These are phyloP conservation scores for Smithornis capensis DNA, from an alignment of 2,113 vertebrate species.

Conservation along the genomic window DNA sequence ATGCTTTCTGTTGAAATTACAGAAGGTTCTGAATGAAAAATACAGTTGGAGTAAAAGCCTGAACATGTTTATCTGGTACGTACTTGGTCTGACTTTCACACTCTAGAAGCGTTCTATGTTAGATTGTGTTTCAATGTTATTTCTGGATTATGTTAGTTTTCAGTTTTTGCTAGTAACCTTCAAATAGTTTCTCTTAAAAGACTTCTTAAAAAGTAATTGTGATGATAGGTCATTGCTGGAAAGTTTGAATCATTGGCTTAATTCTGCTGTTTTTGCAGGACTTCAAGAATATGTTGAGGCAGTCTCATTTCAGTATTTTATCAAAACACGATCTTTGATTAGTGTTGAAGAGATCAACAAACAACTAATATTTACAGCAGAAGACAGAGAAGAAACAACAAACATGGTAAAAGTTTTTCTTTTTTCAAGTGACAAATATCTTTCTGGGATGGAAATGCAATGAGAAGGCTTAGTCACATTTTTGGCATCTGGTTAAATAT, in stretches of 20 bases:
- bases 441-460: neutral
- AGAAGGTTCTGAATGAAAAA: neutral
- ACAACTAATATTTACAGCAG: constrained; percentile 83
- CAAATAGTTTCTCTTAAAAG: neutral
- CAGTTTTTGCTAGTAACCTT: neutral
- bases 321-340: constrained; percentile 88
- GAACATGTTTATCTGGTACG: neutral
- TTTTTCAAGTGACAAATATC: neutral
- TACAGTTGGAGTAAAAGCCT: neutral
- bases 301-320: constrained; percentile 94
- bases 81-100: neutral
- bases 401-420: constrained; percentile 68
- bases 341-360: constrained; percentile 95
- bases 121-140: neutral
- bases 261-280: constrained; percentile 72
- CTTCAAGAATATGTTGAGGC: constrained; percentile 98
- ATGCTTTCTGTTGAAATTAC: neutral
- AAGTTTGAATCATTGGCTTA: neutral
- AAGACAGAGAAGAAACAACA: constrained; percentile 73
- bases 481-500: constrained; percentile 43
- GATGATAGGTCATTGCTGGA: neutral
- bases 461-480: neutral
- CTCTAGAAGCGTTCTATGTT: accelerated
- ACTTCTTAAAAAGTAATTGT: neutral
- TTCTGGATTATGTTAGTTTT: neutral